A percentile compares a stretch with the other conserved stretches of the same genome.
These are phyloP conservation scores for Centropus unirufus DNA, from an alignment of 2,113 vertebrate species.

Conservation along the genomic window DNA sequence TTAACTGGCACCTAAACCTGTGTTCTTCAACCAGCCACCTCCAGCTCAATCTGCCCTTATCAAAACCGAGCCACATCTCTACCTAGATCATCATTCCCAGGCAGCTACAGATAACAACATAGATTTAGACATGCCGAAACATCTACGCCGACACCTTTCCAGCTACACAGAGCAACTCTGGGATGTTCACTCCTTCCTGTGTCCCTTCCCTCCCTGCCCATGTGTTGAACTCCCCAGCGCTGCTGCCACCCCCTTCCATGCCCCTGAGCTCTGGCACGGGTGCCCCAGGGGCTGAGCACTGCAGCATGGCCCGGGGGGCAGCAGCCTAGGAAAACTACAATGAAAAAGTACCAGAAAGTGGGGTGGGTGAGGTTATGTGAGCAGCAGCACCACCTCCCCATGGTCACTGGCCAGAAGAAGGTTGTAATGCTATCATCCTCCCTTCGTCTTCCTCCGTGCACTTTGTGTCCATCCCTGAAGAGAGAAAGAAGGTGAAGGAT, in stretches of 20 bases:
- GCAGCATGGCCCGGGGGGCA: accelerated
- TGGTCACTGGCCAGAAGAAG: background rate
- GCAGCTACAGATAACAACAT: background rate
- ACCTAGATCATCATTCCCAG: background rate
- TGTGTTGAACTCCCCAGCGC: background rate
- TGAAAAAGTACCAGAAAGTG: background rate
- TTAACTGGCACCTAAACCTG: background rate
- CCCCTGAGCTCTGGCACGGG: no score
- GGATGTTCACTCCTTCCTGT: background rate
- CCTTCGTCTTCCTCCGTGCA: background rate
- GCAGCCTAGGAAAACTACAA: background rate
- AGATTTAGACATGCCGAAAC: background rate
- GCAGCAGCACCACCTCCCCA: background rate
- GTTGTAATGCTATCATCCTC: background rate
- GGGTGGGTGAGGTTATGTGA: background rate
- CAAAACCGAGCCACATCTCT: background rate
- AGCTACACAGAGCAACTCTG: background rate
- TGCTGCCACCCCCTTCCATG: background rate
- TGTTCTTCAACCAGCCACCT: background rate
- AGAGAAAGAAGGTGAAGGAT: background rate
- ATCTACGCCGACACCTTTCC: background rate
- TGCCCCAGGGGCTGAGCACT: background rate
- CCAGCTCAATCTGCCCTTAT: background rate
- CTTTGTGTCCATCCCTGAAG: background rate
- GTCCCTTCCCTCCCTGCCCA: background rate